Base-by-base conservation (phyloP, 2,797 vertebrate genomes). In the Choloepus didactylus region DNA sequence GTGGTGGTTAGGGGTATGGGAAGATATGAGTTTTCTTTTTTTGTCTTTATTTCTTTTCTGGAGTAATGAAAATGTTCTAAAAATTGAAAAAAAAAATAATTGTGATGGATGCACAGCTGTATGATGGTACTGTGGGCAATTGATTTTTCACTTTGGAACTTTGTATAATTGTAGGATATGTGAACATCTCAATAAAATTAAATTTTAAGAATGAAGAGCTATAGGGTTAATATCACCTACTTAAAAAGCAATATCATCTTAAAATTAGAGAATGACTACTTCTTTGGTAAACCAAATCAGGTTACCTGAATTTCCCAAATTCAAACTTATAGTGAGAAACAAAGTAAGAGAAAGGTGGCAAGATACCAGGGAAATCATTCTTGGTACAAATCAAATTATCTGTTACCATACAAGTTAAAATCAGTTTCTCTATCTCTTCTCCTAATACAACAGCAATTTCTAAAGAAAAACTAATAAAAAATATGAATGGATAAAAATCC, bases 381-480 rank as follows among this genome's bases (percentile, higher is more conserved):
- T 54, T 70, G 4, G 44, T 38, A 35, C 0, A 86, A 70, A 60
- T 82, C 46, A 70, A 75, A 96, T 49, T 95, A 81, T 60, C 91
- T 60, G 67, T 92, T 44, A 95, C 46, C 25, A 95, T 6, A 95
- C 0, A 69, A 12, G 77, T 62, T 81, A 90, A 27, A 6, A 90
- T 18, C 18, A n/a, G 2, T 81, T 89, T 82, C 19, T 80, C 6
- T 54, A 29, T 8, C 25, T 67, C 79, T 38, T 8, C 89, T n/a
- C 9, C 44, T 41, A 14, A 69, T 80, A 91, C 15, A 82, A 72
- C 21, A 86, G 4, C 21, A 96, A 72, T 1, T 76, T 89, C 38
- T 59, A 1, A 56, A 62, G 46, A 82, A 94, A 56, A 94, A 90
- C 35, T 46, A 60, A 83, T 67, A 12, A 69, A 89, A 92, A 95